A percentile compares a stretch with the other conserved stretches of the same genome.
These are phyloP conservation scores for Zaprionus lineosus DNA, from an alignment of 2,888 invertebrate genomes.

Conservation along the genomic window DNA sequence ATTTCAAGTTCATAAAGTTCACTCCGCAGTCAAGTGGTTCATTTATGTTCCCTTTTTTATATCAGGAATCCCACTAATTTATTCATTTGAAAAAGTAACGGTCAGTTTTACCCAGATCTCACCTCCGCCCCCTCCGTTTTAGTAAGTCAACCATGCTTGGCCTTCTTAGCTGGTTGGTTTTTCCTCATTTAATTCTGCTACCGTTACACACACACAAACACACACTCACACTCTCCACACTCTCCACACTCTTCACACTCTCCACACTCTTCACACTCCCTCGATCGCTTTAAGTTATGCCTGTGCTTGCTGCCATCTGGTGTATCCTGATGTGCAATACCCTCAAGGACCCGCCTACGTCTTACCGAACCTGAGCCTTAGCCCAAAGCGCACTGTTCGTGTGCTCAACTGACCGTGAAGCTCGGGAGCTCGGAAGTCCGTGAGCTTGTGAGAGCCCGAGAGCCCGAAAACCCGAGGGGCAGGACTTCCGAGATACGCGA, in stretches of 20 bases:
- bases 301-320: slow-evolving; percentile 14
- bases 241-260: too few relatives aligned
- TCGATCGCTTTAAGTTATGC: slow-evolving; percentile 21
- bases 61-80: not conserved
- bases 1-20: too few relatives aligned
- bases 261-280: too few relatives aligned
- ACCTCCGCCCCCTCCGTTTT: not conserved
- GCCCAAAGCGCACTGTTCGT: too few relatives aligned
- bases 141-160: slow-evolving; percentile 29
- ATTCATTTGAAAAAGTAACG: slow-evolving; percentile 24
- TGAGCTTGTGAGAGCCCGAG: too few relatives aligned
- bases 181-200: not conserved
- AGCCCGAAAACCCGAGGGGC: too few relatives aligned
- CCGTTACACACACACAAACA: too few relatives aligned
- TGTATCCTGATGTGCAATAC: slow-evolving; percentile 8
- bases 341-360: slow-evolving; percentile 28
- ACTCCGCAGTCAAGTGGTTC: too few relatives aligned
- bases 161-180: slow-evolving; percentile 12
- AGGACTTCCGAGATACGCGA: slow-evolving; percentile 35
- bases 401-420: slow-evolving; percentile 59
- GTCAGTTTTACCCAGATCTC: slow-evolving; percentile 2
- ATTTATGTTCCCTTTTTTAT: not conserved
- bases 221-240: too few relatives aligned
- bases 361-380: not conserved
- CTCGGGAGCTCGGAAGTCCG: too few relatives aligned